Percentiles rank a stretch among this genome's conserved stretches.
These are phyloP conservation scores for Montipora capitata DNA, from an alignment of 92 coral and sea anemone genomes.

Conservation along the genomic window DNA sequence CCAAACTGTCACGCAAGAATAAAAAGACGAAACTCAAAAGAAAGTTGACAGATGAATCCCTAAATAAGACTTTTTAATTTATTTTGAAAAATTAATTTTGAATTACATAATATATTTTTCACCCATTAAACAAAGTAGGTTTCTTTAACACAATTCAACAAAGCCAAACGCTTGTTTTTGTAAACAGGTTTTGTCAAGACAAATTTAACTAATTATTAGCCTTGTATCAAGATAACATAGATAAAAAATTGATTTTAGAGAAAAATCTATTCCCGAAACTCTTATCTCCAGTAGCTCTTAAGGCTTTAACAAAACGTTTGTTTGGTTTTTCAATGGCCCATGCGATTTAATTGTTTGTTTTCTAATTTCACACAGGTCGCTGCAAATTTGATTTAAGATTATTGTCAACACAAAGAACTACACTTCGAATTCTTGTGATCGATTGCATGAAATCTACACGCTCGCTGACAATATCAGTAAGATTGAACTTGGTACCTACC, in stretches of 20 bases:
- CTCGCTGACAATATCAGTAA: not conserved
- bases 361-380: conserved; percentile 31
- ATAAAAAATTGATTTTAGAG: too few species aligned
- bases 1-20: conserved; percentile 39
- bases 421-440: not conserved
- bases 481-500: conserved; percentile 60
- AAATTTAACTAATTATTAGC: not conserved
- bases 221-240: too few species aligned
- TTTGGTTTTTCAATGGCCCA: conserved; percentile 32
- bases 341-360: conserved; percentile 14
- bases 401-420: conserved; percentile 3
- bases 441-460: not conserved
- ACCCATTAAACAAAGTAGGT: not conserved
- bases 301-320: conserved; percentile 38
- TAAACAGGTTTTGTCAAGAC: conserved; percentile 15
- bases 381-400: conserved; percentile 7
- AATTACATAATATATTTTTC: not conserved
- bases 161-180: conserved; percentile 8
- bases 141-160: not conserved
- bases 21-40: not conserved
- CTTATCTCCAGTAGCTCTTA: conserved; percentile 27
- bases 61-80: too few species aligned
- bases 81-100: not conserved
- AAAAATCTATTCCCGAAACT: not conserved
- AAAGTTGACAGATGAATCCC: too few species aligned